Conservation (phyloP, 2,888 invertebrate genomes). For the Sminthurinus aureus region DNA sequence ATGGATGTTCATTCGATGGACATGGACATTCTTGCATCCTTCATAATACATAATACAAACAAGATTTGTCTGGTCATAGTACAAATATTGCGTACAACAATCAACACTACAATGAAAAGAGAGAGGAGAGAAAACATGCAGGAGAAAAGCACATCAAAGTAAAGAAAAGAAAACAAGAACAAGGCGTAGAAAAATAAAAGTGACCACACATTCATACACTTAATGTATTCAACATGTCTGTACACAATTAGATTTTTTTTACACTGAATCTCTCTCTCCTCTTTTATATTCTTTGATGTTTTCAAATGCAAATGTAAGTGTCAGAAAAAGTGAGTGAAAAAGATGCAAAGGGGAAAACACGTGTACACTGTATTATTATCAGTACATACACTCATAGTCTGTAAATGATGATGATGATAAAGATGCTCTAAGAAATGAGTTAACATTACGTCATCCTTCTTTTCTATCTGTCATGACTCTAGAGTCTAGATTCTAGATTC, state of each 20-base stretch:
- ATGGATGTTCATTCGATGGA: too few relatives aligned
- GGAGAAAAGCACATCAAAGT: too few relatives aligned
- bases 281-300: not conserved
- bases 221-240: not conserved
- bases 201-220: too few relatives aligned
- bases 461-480: not conserved
- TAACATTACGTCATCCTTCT: constrained; percentile 16
- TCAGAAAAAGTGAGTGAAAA: not conserved
- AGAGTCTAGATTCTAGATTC: too few relatives aligned
- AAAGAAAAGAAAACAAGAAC: not conserved
- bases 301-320: constrained; percentile 4
- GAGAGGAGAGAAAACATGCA: not conserved
- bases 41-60: too few relatives aligned
- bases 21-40: too few relatives aligned
- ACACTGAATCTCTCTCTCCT: not conserved
- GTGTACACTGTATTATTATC: not conserved
- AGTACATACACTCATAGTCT: too few relatives aligned
- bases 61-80: too few relatives aligned
- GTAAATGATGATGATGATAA: constrained; percentile 6
- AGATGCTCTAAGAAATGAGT: constrained; percentile 25
- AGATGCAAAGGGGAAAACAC: not conserved
- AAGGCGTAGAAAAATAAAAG: not conserved
- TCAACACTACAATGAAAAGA: too few relatives aligned
- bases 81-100: too few relatives aligned
- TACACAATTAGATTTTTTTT: not conserved